Evolutionary conservation across 2,797 vertebrate species (phyloP).

Genomic region (Cyprinella venusta): DNA sequence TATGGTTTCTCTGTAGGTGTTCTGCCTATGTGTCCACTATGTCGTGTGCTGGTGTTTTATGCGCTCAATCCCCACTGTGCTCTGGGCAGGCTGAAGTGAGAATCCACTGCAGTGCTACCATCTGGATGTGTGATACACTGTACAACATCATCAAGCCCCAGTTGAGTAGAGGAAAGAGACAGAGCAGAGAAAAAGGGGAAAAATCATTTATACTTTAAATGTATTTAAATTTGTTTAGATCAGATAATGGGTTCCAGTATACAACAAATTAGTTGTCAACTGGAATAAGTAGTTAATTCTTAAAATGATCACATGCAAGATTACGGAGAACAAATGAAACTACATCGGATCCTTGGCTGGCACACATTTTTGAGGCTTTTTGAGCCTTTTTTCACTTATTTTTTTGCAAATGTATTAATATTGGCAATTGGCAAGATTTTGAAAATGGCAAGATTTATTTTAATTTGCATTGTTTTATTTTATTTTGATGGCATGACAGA

Average conservation of each 20-base stretch:
- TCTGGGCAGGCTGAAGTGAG: slow-evolving; percentile 28
- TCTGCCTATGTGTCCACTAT: slow-evolving; percentile 33
- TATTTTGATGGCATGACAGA: neutral
- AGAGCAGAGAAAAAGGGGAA: neutral
- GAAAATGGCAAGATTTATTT: neutral
- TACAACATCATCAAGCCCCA: slow-evolving; percentile 24
- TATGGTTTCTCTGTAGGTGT: slow-evolving; percentile 31
- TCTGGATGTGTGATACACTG: slow-evolving; percentile 32
- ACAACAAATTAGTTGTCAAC: neutral
- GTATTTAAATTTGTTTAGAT: neutral
- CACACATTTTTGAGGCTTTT: neutral
- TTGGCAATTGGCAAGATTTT: neutral
- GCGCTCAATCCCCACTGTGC: slow-evolving; percentile 36
- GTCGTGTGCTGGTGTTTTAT: slow-evolving; percentile 49
- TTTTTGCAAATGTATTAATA: neutral
- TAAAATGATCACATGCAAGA: neutral
- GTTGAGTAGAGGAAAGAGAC: slow-evolving; percentile 9
- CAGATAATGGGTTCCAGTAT: no score
- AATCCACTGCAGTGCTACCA: slow-evolving; percentile 19
- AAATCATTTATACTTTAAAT: neutral
- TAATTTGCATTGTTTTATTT: neutral
- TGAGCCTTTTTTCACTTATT: neutral
- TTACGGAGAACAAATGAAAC: neutral
- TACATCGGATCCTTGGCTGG: neutral
- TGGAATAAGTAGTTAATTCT: neutral